These are phyloP conservation scores for Pyrochroa serraticornis DNA, from an alignment of 2,888 invertebrate species.

Conservation along the genomic window DNA sequence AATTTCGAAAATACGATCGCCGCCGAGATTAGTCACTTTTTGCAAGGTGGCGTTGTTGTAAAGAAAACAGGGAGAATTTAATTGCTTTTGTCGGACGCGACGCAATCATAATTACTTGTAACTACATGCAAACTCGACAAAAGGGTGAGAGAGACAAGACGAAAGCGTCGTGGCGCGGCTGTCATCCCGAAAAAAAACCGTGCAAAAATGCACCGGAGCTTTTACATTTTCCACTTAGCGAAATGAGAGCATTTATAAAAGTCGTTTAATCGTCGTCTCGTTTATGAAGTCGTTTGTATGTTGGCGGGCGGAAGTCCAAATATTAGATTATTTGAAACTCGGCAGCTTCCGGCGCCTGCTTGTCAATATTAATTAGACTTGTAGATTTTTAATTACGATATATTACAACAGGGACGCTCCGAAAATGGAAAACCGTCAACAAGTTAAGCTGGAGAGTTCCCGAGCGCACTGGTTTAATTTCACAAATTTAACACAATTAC, in stretches of 20 bases:
- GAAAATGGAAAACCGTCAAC: constrained; percentile 40
- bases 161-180: constrained; percentile 6
- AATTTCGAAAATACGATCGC: no score
- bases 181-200: constrained; percentile 10
- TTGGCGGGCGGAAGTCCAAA: constrained; percentile 26
- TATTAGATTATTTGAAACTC: constrained; percentile 29
- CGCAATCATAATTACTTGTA: constrained; percentile 24
- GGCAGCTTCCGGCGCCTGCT: constrained; percentile 20
- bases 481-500: constrained; percentile 47
- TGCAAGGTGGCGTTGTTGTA: no score
- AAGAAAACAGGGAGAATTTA: no score
- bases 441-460: constrained; percentile 39
- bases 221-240: constrained; percentile 28
- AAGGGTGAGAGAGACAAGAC: constrained; percentile 3
- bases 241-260: constrained; percentile 32
- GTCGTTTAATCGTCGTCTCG: constrained; percentile 29
- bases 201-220: constrained; percentile 22
- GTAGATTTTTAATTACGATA: constrained; percentile 40
- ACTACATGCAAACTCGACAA: constrained; percentile 22
- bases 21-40: no score
- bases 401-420: constrained; percentile 32
- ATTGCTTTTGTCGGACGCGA: constrained; percentile 5
- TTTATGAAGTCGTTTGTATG: constrained; percentile 27
- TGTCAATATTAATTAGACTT: constrained; percentile 37
- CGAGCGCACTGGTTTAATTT: constrained; percentile 44